phyloP scores from a whole-genome alignment of 1,140 invertebrate species.

The Archivesica marissinica region DNA sequence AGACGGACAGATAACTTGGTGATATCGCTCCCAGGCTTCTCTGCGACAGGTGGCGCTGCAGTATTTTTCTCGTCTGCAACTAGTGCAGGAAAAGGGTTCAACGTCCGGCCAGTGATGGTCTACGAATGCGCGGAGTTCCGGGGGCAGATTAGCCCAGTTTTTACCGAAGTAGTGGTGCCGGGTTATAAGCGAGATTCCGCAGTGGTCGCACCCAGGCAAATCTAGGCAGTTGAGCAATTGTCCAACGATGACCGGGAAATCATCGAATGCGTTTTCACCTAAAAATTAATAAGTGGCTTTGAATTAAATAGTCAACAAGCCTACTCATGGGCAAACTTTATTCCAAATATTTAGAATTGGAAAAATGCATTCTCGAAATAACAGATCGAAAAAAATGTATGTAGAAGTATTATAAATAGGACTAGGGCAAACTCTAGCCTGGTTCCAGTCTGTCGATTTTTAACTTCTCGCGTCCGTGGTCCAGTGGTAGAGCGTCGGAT shows the following conservation, averaged over 20 bases:
- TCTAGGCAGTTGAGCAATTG: constrained; percentile 59
- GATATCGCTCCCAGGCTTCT: constrained; percentile 75
- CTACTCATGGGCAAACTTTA: too few relatives aligned
- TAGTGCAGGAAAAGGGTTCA: constrained; percentile 64
- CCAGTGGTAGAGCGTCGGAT: too few relatives aligned
- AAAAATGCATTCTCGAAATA: background rate
- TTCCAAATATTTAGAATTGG: too few relatives aligned
- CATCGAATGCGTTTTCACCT: constrained; percentile 72
- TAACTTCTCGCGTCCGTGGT: too few relatives aligned
- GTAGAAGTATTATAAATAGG: background rate
- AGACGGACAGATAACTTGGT: constrained; percentile 76
- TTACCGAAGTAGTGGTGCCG: constrained; percentile 74
- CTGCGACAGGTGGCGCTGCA: constrained; percentile 74
- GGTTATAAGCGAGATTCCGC: constrained; percentile 74
- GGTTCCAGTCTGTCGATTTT: too few relatives aligned
- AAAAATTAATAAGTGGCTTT: background rate
- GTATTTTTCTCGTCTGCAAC: constrained; percentile 74
- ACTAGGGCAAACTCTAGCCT: too few relatives aligned
- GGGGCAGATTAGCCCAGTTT: constrained; percentile 47
- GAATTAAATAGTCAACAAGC: too few relatives aligned
- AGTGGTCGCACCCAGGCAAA: constrained; percentile 74
- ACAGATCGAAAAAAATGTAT: background rate
- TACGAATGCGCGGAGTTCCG: constrained; percentile 62
- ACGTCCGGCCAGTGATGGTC: constrained; percentile 75
- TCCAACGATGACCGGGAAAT: constrained; percentile 71